A percentile compares a stretch with the other conserved stretches of the same genome.
These are phyloP conservation scores for Catalaphyllia jardinei DNA, from an alignment of 64 coral and sea anemone genomes.

Conservation along the genomic window DNA sequence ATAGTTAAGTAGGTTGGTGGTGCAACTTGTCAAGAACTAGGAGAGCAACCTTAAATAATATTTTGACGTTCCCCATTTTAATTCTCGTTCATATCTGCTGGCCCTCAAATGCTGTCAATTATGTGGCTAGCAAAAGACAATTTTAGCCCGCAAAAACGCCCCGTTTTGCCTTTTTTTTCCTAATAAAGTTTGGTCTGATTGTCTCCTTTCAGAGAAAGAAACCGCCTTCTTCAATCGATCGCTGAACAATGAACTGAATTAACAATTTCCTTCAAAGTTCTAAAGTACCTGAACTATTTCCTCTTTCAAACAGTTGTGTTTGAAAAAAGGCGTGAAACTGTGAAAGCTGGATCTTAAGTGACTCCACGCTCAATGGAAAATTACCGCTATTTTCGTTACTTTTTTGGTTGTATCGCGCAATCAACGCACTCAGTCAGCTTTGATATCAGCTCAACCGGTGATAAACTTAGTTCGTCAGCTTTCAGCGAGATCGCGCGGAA, in stretches of 20 bases:
- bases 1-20: conserved; percentile 48
- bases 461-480: background rate
- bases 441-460: background rate
- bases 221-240: background rate
- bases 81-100: conserved; percentile 5
- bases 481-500: background rate
- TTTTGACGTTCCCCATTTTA: conserved; percentile 23
- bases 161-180: background rate
- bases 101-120: conserved; percentile 32
- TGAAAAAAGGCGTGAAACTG: conserved; percentile 5
- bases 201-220: background rate
- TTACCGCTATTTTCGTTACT: background rate
- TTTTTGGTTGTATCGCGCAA: background rate
- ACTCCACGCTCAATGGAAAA: background rate
- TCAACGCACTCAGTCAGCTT: background rate
- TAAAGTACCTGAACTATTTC: conserved; percentile 13
- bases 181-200: background rate
- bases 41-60: conserved; percentile 26
- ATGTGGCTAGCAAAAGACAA: conserved; percentile 2
- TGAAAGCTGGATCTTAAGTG: conserved; percentile 13
- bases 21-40: conserved; percentile 11
- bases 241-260: background rate
- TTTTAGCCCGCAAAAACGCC: conserved; percentile 29
- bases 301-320: conserved; percentile 29
- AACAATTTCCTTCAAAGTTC: conserved; percentile 20